Percentiles rank a stretch among this genome's conserved stretches.
Evolutionary conservation across 2,888 invertebrate genomes (phyloP).

Genomic region (Cephus rjabovi): DNA sequence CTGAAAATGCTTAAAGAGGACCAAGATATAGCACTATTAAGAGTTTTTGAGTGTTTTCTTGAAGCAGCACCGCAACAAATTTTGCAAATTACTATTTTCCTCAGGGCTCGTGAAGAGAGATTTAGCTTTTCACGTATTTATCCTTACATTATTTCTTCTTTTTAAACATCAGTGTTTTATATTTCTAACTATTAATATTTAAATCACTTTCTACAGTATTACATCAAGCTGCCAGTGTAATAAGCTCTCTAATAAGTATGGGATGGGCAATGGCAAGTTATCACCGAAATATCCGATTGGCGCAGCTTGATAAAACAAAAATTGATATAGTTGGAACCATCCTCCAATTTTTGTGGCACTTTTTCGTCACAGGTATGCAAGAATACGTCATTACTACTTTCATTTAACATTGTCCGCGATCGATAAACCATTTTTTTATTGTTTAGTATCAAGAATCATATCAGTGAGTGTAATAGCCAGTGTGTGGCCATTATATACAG

Average conservation of each 20-base stretch:
- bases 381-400: not conserved
- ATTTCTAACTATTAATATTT: conserved; percentile 54
- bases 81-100: conserved; percentile 78
- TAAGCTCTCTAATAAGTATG: conserved; percentile 86
- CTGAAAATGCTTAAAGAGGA: conserved; percentile 82
- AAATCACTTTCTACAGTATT: conserved; percentile 63
- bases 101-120: conserved; percentile 70
- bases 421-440: conserved; percentile 20
- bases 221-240: conserved; percentile 79
- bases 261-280: conserved; percentile 93
- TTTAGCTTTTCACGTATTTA: conserved; percentile 68
- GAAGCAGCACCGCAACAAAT: conserved; percentile 87
- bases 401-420: not conserved
- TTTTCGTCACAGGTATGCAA: conserved; percentile 78
- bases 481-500: conserved; percentile 75
- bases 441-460: conserved; percentile 83
- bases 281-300: conserved; percentile 83
- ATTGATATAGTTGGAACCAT: conserved; percentile 78
- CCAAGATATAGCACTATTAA: conserved; percentile 80
- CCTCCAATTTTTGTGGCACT: conserved; percentile 87
- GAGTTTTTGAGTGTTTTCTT: conserved; percentile 84
- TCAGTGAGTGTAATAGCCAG: conserved; percentile 85
- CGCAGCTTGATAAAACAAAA: conserved; percentile 82
- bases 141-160: not conserved
- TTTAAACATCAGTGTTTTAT: conserved; percentile 52